Base-by-base conservation (phyloP, 2,113 vertebrate genomes). In the Speoplatyrhinus poulsoni region DNA sequence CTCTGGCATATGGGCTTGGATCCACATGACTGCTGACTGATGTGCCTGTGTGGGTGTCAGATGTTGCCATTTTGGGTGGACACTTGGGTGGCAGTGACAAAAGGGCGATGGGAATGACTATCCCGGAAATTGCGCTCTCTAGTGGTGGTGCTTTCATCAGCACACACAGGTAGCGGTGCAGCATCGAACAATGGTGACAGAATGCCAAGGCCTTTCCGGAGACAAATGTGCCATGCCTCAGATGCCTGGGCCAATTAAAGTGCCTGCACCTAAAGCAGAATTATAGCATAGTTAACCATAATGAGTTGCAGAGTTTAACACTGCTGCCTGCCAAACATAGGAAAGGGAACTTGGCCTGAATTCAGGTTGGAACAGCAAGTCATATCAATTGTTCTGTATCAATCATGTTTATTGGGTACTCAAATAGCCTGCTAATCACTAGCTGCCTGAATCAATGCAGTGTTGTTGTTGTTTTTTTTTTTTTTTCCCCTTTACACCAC, bases 231-330 rank as follows among this genome's bases (percentile, higher is more conserved):
- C 81, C 82, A 84, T 67, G 81, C 75, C 77, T 89, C 85, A 74
- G 54, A 81, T 86, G 79, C 81, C 77, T 77, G 71, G 16, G 75
- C 75, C 84, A 87, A 81, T 89, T 87, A 86, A 89, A 87, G 69
- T 84, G 86, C 85, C 86, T 68, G 65, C 75, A 78, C 67, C 75
- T 85, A 76, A 85, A 86, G 73, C 80, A 82, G 84, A 89, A 82
- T 89, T 89, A 89, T 85, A 80, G 88, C 84, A 74, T 75, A 87
- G 84, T 88, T 87, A 89, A 85, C 72, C 59, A 79, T 82, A 85
- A 87, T 85, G 84, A 84, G 84, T 80, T 82, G 72, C 73, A 82
- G 74, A 81, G 79, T 82, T 86, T 82, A 77, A 83, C 69, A 85
- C 74, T 73, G 66, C 79, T 85, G 76, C 72, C 85, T 81, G 69